These are phyloP conservation scores for Indicator maculatus DNA, from an alignment of 2,113 vertebrate genomes.

Conservation along the genomic window DNA sequence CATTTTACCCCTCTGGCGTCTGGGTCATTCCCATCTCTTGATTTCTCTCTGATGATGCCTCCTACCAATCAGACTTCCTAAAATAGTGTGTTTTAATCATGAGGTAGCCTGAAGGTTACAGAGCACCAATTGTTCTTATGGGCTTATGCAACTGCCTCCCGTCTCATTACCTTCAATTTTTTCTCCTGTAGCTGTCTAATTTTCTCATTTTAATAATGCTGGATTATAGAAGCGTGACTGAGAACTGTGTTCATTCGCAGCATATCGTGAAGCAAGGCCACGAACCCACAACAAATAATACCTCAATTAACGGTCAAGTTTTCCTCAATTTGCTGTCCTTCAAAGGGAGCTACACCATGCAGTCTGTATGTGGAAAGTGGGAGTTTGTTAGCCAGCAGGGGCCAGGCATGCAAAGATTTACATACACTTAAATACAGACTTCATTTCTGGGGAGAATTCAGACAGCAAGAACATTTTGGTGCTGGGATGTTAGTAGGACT, in stretches of 20 bases:
- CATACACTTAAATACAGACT: background rate
- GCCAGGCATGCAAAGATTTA: background rate
- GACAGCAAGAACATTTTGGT: background rate
- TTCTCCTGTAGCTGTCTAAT: conserved; percentile 36
- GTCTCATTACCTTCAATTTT: conserved; percentile 65
- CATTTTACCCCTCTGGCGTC: background rate
- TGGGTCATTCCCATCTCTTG: background rate
- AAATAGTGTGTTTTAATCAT: conserved; percentile 53
- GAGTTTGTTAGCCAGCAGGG: background rate
- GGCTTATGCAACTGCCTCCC: conserved; percentile 44
- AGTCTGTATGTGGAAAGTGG: background rate
- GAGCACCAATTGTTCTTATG: conserved; percentile 45
- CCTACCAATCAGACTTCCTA: conserved; percentile 30
- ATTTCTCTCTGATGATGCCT: conserved; percentile 14
- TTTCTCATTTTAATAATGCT: conserved; percentile 48
- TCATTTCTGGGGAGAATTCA: background rate
- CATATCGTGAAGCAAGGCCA: background rate
- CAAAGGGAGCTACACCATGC: background rate
- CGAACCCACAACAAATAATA: conserved; percentile 45
- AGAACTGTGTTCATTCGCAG: background rate
- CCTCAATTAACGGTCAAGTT: conserved; percentile 37
- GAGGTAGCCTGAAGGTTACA: conserved; percentile 53
- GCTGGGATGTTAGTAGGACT: background rate
- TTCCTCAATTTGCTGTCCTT: conserved; percentile 9
- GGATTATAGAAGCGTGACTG: conserved; percentile 58